These are phyloP conservation scores for Drepana falcataria DNA, from an alignment of 2,888 invertebrate species.

Conservation along the genomic window DNA sequence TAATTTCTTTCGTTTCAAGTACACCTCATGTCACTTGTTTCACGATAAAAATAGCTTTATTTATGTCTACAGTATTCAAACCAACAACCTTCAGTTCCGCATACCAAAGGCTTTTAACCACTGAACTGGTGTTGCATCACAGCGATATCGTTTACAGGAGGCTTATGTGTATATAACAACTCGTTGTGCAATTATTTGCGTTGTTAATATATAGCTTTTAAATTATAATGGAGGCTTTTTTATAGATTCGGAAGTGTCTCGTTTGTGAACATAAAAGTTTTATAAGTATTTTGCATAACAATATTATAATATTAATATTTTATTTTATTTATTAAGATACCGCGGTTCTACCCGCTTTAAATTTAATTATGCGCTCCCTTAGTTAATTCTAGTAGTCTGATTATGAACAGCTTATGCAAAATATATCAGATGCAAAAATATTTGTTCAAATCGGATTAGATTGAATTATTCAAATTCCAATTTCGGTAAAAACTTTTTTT, in stretches of 20 bases:
- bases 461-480: no score
- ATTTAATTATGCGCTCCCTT: no score
- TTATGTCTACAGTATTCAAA: conserved; percentile 1
- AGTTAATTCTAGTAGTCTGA: no score
- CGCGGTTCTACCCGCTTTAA: no score
- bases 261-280: neutral
- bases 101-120: neutral
- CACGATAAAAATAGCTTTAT: neutral
- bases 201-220: neutral
- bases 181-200: neutral
- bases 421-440: no score
- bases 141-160: neutral
- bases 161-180: neutral
- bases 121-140: conserved; percentile 1
- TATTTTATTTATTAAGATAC: no score
- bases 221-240: neutral
- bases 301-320: no score
- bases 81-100: conserved; percentile 2
- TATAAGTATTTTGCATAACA: neutral
- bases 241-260: neutral
- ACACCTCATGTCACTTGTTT: neutral
- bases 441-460: no score
- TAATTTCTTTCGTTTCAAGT: neutral
- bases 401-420: no score
- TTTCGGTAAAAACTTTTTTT: no score